Percentiles rank a stretch among this genome's conserved stretches.
phyloP scores from a whole-genome alignment of 2,797 vertebrate species.

The Pipistrellus nathusii region DNA sequence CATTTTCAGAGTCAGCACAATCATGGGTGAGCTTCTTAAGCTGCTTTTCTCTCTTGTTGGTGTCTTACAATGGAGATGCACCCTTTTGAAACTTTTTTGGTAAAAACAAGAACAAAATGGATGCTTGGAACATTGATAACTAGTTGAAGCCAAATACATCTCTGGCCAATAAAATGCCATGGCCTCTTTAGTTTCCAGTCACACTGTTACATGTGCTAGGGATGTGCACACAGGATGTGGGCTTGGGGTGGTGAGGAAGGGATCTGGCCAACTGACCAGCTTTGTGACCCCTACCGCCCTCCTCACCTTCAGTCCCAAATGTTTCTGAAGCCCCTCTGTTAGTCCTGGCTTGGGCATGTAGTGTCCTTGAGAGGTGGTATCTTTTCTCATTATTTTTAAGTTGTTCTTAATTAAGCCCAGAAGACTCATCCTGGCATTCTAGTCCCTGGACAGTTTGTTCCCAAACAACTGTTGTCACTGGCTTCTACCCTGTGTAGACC shows the following conservation, averaged over 20 bases:
- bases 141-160: background rate
- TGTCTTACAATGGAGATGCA: background rate
- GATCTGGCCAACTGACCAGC: background rate
- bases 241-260: background rate
- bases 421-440: background rate
- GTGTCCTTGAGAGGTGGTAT: background rate
- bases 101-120: background rate
- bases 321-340: background rate
- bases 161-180: background rate
- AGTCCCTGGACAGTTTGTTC: background rate
- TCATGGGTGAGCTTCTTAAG: background rate
- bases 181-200: background rate
- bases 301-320: background rate
- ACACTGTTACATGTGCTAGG: background rate
- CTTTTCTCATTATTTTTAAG: slow-evolving; percentile 8
- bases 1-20: background rate
- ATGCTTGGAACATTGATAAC: background rate
- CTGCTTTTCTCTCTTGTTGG: background rate
- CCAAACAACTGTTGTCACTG: background rate
- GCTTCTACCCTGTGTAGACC: background rate
- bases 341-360: background rate
- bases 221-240: background rate
- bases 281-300: background rate
- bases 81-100: background rate
- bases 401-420: slow-evolving; percentile 39